Conservation (phyloP, 2,113 vertebrate species). For the Campylorhamphus procurvoides region DNA sequence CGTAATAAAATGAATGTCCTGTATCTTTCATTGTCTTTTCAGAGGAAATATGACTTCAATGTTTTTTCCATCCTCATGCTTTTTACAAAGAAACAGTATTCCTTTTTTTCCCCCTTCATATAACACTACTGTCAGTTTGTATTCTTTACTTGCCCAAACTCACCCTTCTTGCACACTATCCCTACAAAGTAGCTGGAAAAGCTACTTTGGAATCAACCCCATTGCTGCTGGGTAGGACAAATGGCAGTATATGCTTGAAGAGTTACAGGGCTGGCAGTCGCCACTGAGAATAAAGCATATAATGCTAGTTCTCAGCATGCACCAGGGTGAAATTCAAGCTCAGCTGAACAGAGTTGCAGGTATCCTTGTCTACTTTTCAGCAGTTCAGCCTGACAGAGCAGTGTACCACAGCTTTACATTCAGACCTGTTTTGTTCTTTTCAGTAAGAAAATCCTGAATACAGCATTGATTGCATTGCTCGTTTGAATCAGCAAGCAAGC, state of each 20-base stretch:
- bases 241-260: slow-evolving; percentile 16
- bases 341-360: slow-evolving; percentile 45
- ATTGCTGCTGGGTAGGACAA: slow-evolving; percentile 12
- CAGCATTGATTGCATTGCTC: background rate
- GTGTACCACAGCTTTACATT: slow-evolving; percentile 18
- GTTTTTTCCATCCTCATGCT: background rate
- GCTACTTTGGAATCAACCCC: background rate
- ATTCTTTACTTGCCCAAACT: background rate
- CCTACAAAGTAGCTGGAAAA: background rate
- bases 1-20: background rate
- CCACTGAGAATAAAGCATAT: slow-evolving; percentile 28
- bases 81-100: background rate
- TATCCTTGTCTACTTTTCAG: slow-evolving; percentile 39
- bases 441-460: slow-evolving; percentile 6
- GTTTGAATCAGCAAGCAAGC: slow-evolving; percentile 5
- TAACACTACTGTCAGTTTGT: background rate
- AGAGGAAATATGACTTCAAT: background rate
- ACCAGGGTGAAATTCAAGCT: slow-evolving; percentile 29
- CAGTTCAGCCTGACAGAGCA: slow-evolving; percentile 20
- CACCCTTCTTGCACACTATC: background rate
- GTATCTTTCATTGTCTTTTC: background rate
- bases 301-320: slow-evolving; percentile 25
- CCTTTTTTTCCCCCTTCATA: background rate
- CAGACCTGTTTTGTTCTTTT: slow-evolving; percentile 29
- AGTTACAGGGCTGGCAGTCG: background rate